These are phyloP conservation scores for Scaptomyza hsui DNA, from an alignment of 1,140 invertebrate species.

Conservation along the genomic window DNA sequence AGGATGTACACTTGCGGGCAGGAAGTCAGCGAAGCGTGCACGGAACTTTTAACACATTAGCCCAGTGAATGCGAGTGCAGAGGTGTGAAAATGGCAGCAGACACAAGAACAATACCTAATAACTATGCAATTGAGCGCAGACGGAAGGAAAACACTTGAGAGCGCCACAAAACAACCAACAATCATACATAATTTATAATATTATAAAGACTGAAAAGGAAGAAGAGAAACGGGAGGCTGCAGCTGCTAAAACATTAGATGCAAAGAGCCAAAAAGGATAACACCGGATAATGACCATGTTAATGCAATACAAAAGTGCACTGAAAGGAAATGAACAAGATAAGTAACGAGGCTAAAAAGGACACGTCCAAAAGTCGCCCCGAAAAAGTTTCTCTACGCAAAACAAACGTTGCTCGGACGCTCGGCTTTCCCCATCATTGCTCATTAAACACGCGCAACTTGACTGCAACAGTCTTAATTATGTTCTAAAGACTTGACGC, in stretches of 20 bases:
- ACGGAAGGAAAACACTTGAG: slow-evolving; percentile 64
- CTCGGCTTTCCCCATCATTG: slow-evolving; percentile 18
- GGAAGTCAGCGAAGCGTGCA: slow-evolving; percentile 61
- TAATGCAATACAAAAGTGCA: slow-evolving; percentile 81
- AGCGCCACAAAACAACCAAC: slow-evolving; percentile 11
- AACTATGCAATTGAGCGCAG: slow-evolving; percentile 69
- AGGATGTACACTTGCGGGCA: slow-evolving; percentile 51
- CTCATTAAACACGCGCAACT: slow-evolving; percentile 79
- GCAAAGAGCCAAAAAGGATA: slow-evolving; percentile 55
- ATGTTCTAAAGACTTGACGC: slow-evolving; percentile 69
- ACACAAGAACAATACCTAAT: slow-evolving; percentile 50
- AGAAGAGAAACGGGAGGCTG: slow-evolving; percentile 17
- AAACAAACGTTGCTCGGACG: slow-evolving; percentile 52
- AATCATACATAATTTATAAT: slow-evolving; percentile 61
- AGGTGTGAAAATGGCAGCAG: slow-evolving; percentile 59
- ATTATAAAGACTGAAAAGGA: no score
- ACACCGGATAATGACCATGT: slow-evolving; percentile 76
- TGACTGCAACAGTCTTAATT: slow-evolving; percentile 76
- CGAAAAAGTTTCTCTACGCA: slow-evolving; percentile 40
- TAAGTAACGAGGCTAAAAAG: slow-evolving; percentile 72
- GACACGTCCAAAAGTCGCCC: slow-evolving; percentile 16
- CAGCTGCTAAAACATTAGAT: slow-evolving; percentile 55
- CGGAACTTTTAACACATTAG: slow-evolving; percentile 75
- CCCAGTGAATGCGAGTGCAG: slow-evolving; percentile 45
- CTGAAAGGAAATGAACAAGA: slow-evolving; percentile 82